Percentiles rank a stretch among this genome's conserved stretches.
These are phyloP conservation scores for Caretta caretta DNA, from an alignment of 2,113 vertebrate genomes.

Conservation along the genomic window DNA sequence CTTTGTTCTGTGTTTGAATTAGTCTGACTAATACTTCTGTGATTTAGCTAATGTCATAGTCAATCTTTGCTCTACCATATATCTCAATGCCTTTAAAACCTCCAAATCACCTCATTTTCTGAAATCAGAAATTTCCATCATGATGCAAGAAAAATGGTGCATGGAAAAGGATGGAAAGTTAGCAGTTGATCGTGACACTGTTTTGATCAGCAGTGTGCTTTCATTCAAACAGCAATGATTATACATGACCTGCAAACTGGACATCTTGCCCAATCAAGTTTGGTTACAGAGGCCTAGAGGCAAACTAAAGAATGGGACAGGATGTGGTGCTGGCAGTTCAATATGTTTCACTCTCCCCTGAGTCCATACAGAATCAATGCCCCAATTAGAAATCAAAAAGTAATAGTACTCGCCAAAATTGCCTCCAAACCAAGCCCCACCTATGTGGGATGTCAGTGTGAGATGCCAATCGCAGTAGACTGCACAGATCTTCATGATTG, in stretches of 20 bases:
- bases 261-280: background rate
- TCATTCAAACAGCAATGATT: background rate
- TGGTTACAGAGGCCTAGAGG: no score
- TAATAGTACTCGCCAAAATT: no score
- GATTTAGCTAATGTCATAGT: background rate
- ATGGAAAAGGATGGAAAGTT: fast-evolving
- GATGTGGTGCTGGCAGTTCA: no score
- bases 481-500: background rate
- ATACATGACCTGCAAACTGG: background rate
- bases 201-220: background rate
- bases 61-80: background rate
- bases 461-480: no score
- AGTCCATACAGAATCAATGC: no score
- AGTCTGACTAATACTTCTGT: background rate
- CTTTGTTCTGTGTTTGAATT: background rate
- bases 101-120: background rate
- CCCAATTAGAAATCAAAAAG: no score
- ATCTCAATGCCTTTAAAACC: background rate
- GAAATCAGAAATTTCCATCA: background rate
- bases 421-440: no score
- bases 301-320: no score
- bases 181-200: background rate
- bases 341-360: no score
- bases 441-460: no score
- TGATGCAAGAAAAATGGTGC: fast-evolving